Conservation (phyloP, 2,888 invertebrate species). For the Scotopteryx bipunctaria region DNA sequence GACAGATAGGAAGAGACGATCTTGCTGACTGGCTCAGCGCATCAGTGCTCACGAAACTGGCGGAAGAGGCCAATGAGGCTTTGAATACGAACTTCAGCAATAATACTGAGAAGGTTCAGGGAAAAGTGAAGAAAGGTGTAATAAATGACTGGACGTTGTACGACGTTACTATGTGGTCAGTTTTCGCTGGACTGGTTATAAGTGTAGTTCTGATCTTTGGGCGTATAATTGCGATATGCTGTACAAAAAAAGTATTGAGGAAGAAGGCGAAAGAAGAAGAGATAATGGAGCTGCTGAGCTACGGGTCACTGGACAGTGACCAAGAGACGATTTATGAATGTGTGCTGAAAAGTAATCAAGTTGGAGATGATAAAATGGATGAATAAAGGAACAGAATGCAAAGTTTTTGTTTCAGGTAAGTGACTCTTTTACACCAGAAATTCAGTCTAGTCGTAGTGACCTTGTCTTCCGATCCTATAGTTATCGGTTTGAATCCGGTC, state of each 20-base stretch:
- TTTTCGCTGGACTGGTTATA: conserved; percentile 37
- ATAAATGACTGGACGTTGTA: conserved; percentile 50
- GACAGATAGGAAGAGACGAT: conserved; percentile 81
- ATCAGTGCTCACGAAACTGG: conserved; percentile 80
- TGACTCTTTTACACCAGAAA: too few relatives aligned
- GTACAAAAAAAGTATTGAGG: conserved; percentile 26
- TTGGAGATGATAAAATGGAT: conserved; percentile 16
- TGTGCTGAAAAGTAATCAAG: conserved; percentile 26
- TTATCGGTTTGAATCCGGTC: too few relatives aligned
- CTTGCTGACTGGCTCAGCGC: conserved; percentile 85
- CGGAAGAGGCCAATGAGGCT: conserved; percentile 69
- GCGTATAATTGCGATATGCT: conserved; percentile 6
- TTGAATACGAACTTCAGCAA: conserved; percentile 40
- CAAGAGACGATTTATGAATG: conserved; percentile 47
- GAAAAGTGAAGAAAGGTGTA: conserved; percentile 36
- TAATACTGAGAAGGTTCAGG: conserved; percentile 23
- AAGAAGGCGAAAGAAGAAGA: conserved; percentile 39
- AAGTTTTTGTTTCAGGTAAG: background rate
- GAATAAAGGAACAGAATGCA: conserved; percentile 4
- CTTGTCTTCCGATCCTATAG: too few relatives aligned
- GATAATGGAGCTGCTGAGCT: conserved; percentile 39
- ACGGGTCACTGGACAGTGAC: conserved; percentile 43
- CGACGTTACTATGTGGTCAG: conserved; percentile 51
- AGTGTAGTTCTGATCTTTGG: conserved; percentile 39
- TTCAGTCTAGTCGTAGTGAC: too few relatives aligned